Percentiles rank a stretch among this genome's conserved stretches.
Evolutionary conservation across 1,140 invertebrate species (phyloP).

Genomic region (Drosophila nigrodunni): DNA sequence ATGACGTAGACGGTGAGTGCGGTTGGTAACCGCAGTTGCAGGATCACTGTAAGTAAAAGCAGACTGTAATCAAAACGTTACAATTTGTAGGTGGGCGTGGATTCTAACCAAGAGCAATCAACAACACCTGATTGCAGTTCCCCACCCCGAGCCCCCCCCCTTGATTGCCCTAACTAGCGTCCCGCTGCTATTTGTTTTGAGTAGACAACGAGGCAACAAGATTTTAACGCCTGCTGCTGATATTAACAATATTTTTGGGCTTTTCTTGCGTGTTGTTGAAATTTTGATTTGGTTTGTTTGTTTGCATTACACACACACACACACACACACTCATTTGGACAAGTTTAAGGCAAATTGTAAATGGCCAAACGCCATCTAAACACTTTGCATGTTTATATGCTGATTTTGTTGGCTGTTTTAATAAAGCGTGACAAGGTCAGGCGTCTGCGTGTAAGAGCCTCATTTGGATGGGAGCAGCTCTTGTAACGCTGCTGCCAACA

Average conservation of each 20-base stretch:
- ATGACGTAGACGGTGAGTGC: conserved; percentile 5
- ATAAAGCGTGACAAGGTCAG: conserved; percentile 64
- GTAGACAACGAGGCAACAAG: conserved; percentile 48
- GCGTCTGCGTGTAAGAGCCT: conserved; percentile 54
- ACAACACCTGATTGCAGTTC: conserved; percentile 1
- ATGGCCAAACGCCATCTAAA: conserved; percentile 36
- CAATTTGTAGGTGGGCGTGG: not conserved
- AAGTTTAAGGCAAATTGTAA: conserved; percentile 25
- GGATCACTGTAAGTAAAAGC: conserved; percentile 18
- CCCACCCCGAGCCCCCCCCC: not conserved
- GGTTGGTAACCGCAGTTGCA: conserved; percentile 5
- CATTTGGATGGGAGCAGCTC: conserved; percentile 14
- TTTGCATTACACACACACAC: conserved; percentile 35
- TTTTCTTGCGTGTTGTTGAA: conserved; percentile 37
- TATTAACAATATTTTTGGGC: conserved; percentile 35
- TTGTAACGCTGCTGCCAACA: not conserved
- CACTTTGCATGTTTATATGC: conserved; percentile 60
- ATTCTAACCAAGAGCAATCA: not conserved
- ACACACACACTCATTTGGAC: not conserved
- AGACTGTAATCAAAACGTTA: not conserved
- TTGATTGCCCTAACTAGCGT: not conserved
- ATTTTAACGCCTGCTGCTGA: conserved; percentile 24
- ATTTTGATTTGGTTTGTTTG: conserved; percentile 61
- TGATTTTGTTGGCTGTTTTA: conserved; percentile 63
- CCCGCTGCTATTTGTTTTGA: conserved; percentile 49